Evolutionary conservation across 2,797 vertebrate species (phyloP).

Genomic region (Ciconia nigra): DNA sequence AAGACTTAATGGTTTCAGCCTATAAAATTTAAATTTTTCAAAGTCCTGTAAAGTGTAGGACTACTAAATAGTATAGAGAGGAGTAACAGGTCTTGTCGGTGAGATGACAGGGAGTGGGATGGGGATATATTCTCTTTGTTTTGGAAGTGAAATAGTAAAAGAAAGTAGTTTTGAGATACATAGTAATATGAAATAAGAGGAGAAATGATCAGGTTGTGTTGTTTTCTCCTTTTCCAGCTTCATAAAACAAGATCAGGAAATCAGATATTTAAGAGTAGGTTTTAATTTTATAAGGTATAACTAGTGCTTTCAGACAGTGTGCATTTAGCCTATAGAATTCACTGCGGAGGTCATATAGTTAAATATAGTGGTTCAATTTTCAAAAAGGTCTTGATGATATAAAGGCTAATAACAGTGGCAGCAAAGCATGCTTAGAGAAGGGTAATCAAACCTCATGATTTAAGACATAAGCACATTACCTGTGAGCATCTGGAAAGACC

Average conservation of each 20-base stretch:
- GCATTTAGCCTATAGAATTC: neutral
- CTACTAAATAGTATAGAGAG: neutral
- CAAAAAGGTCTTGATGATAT: neutral
- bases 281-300: neutral
- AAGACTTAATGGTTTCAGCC: neutral
- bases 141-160: neutral
- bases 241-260: neutral
- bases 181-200: neutral
- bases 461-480: neutral
- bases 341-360: neutral
- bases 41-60: neutral
- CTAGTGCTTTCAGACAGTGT: neutral
- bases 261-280: neutral
- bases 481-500: neutral
- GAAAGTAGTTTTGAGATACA: neutral
- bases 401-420: slow-evolving; percentile 24
- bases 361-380: slow-evolving; percentile 27
- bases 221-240: neutral
- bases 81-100: neutral
- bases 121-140: neutral
- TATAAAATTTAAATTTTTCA: neutral
- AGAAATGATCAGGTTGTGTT: neutral
- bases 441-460: slow-evolving; percentile 25
- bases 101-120: neutral
- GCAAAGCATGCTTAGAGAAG: neutral